Conservation (phyloP, 2,797 vertebrate genomes). For the Sebastes itinus region DNA sequence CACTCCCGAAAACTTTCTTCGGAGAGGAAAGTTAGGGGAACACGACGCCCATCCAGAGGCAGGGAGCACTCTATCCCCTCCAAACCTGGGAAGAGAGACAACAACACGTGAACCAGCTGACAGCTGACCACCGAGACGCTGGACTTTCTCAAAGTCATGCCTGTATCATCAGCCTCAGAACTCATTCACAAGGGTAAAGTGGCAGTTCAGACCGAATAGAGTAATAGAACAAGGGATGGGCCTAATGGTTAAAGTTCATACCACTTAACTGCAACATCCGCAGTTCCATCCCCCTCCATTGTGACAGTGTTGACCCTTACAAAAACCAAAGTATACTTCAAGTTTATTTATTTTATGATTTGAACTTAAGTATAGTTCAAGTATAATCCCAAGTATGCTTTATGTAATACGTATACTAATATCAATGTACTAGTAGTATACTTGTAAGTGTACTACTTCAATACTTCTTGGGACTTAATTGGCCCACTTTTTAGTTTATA, state of each 20-base stretch:
- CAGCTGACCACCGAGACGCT: background rate
- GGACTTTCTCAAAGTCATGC: background rate
- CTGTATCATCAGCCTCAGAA: background rate
- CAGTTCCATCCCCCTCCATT: background rate
- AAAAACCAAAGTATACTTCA: no score
- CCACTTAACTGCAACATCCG: background rate
- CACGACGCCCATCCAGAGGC: slow-evolving; percentile 82
- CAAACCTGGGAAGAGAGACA: slow-evolving; percentile 79
- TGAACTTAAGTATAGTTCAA: no score
- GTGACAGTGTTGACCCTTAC: background rate
- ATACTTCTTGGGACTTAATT: no score
- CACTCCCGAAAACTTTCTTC: slow-evolving; percentile 93
- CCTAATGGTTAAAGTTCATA: background rate
- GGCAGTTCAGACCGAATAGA: background rate
- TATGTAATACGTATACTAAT: no score
- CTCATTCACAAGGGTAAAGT: background rate
- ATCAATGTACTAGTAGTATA: no score
- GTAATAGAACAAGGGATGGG: background rate
- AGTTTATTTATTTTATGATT: no score
- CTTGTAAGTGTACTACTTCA: no score
- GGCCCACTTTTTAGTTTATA: no score
- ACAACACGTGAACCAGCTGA: background rate
- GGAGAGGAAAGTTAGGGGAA: slow-evolving; percentile 88
- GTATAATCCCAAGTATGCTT: no score
- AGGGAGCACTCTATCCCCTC: slow-evolving; percentile 90